These are phyloP conservation scores for Chaenogobius annularis DNA, from an alignment of 2,113 vertebrate species.

Conservation along the genomic window DNA sequence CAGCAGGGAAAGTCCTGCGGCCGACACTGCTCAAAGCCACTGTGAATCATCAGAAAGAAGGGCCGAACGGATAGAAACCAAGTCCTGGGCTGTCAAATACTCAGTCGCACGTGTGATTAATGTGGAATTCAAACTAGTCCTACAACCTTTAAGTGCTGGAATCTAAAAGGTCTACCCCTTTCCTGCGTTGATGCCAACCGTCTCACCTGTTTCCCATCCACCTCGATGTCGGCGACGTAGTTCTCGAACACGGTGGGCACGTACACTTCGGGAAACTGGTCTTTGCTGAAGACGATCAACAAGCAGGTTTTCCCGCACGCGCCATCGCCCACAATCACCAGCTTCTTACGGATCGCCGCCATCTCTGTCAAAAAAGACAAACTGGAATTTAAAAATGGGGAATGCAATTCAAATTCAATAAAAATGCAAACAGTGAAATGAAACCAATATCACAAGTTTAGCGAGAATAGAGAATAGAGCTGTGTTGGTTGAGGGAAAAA, in stretches of 20 bases:
- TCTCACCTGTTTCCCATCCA: conserved; percentile 97
- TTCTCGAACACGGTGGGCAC: conserved; percentile 99
- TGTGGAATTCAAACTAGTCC: background rate
- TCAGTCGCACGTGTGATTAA: background rate
- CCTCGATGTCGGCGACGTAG: conserved; percentile 98
- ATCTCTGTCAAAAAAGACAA: conserved; percentile 75
- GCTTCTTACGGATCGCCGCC: conserved; percentile 99
- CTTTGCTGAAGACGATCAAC: conserved; percentile 99
- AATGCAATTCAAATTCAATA: too few species aligned
- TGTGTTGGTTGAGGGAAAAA: too few species aligned
- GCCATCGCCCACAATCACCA: conserved; percentile 98
- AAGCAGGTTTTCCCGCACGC: conserved; percentile 98
- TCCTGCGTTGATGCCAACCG: too few species aligned
- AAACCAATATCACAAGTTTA: too few species aligned
- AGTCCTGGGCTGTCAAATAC: too few species aligned
- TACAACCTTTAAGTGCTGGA: background rate
- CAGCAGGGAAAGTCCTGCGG: too few species aligned
- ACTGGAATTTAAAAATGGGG: background rate
- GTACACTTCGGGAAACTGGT: conserved; percentile 98
- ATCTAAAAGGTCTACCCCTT: too few species aligned
- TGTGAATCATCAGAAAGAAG: conserved; percentile 1
- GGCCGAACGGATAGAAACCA: too few species aligned
- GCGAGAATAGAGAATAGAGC: too few species aligned
- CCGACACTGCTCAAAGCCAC: background rate
- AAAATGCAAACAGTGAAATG: too few species aligned